These are phyloP conservation scores for Acanthornis magna DNA, from an alignment of 2,797 vertebrate genomes.

Conservation along the genomic window DNA sequence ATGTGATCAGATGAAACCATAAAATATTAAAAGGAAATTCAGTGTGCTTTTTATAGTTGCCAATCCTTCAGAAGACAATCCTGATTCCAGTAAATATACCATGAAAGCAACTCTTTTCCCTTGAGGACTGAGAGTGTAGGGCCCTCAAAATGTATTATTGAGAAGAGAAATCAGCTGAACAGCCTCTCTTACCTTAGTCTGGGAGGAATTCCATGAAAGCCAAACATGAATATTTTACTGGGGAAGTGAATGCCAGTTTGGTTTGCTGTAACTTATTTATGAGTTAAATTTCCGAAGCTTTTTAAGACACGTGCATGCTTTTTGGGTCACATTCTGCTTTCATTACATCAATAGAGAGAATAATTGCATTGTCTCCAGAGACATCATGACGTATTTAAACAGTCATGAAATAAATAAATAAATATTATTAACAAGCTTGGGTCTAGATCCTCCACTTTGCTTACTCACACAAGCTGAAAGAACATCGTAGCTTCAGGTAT, in stretches of 20 bases:
- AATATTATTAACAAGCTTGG: background rate
- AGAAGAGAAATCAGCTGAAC: slow-evolving; percentile 4
- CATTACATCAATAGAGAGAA: background rate
- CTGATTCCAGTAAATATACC: background rate
- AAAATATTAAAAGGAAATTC: background rate
- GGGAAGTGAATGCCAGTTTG: slow-evolving; percentile 4
- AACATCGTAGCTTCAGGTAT: background rate
- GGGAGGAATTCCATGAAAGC: slow-evolving; percentile 43
- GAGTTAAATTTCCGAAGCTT: slow-evolving; percentile 40
- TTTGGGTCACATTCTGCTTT: slow-evolving; percentile 32
- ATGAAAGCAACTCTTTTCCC: background rate
- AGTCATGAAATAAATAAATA: background rate
- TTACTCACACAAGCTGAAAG: background rate
- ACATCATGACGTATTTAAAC: background rate
- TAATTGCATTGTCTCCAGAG: background rate
- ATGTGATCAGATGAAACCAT: background rate
- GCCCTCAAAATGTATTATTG: slow-evolving; percentile 37
- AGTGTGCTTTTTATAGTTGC: background rate
- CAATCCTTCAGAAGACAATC: background rate
- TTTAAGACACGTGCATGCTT: background rate
- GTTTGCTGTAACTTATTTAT: slow-evolving; percentile 46
- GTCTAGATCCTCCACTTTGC: background rate
- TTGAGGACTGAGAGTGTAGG: background rate
- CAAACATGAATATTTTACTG: slow-evolving; percentile 61
- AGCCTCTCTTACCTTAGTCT: slow-evolving; percentile 18